Evolutionary conservation across 2,888 invertebrate genomes (phyloP).

Genomic region (Chouioia cunea): DNA sequence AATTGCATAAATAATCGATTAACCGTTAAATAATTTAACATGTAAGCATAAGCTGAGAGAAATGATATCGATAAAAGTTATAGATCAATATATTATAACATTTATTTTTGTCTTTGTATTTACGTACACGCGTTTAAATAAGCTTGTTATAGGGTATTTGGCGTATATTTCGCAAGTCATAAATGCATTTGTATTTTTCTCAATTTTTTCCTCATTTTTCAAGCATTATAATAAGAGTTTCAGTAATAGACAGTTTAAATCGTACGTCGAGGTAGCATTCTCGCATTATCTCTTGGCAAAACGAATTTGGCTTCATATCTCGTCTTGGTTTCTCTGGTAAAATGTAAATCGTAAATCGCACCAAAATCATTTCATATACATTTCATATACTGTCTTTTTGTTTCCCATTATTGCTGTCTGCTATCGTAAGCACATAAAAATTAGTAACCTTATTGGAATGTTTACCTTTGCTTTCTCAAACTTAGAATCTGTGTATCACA

Average conservation of each 20-base stretch:
- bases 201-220: slow-evolving; percentile 24
- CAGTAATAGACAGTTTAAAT: slow-evolving; percentile 30
- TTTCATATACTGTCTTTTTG: slow-evolving; percentile 18
- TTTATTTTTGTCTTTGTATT: slow-evolving; percentile 55
- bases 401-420: slow-evolving; percentile 32
- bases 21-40: slow-evolving; percentile 38
- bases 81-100: slow-evolving; percentile 48
- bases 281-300: slow-evolving; percentile 37
- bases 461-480: slow-evolving; percentile 44
- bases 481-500: slow-evolving; percentile 37
- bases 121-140: slow-evolving; percentile 55
- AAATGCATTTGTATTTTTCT: slow-evolving; percentile 44
- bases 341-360: background rate
- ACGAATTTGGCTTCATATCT: slow-evolving; percentile 30
- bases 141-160: slow-evolving; percentile 51
- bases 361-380: background rate
- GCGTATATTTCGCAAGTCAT: slow-evolving; percentile 45
- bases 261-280: slow-evolving; percentile 33
- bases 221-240: slow-evolving; percentile 30
- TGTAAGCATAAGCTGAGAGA: slow-evolving; percentile 34
- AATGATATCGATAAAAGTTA: slow-evolving; percentile 39
- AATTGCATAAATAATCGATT: slow-evolving; percentile 51
- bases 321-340: slow-evolving; percentile 6
- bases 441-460: slow-evolving; percentile 37
- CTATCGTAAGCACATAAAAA: slow-evolving; percentile 37